phyloP scores from a whole-genome alignment of 2,888 invertebrate species.

The Scaptomyza caliginosa region DNA sequence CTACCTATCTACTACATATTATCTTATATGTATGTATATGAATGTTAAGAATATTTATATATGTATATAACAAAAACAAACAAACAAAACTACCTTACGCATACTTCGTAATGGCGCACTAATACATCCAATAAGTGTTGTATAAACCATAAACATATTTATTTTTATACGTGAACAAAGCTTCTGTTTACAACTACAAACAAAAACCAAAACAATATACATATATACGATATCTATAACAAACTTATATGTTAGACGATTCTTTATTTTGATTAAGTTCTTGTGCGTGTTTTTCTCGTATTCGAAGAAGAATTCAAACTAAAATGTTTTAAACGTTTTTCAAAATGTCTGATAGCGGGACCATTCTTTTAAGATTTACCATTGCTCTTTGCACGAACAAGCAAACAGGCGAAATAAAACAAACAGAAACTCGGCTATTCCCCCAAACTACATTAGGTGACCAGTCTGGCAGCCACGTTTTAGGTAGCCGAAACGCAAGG shows the following conservation, averaged over 20 bases:
- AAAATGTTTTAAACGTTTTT: slow-evolving; percentile 82
- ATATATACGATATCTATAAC: slow-evolving; percentile 18
- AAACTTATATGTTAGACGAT: slow-evolving; percentile 51
- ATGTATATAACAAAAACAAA: slow-evolving; percentile 14
- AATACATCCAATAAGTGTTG: slow-evolving; percentile 27
- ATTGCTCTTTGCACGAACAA: slow-evolving; percentile 80
- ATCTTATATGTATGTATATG: slow-evolving; percentile 15
- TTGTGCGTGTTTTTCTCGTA: slow-evolving; percentile 63
- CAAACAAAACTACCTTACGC: slow-evolving; percentile 32
- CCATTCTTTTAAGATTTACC: slow-evolving; percentile 85
- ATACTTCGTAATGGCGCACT: slow-evolving; percentile 17
- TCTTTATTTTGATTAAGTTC: slow-evolving; percentile 57
- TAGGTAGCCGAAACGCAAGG: too few species aligned
- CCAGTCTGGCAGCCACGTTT: background rate
- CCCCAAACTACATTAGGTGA: background rate
- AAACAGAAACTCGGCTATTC: background rate
- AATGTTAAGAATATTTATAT: slow-evolving; percentile 42
- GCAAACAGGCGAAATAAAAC: slow-evolving; percentile 3
- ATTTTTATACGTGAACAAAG: slow-evolving; percentile 69
- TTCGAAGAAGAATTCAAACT: slow-evolving; percentile 70
- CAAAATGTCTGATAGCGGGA: slow-evolving; percentile 85
- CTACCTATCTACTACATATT: slow-evolving; percentile 58
- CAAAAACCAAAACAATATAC: slow-evolving; percentile 8
- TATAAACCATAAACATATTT: slow-evolving; percentile 65
- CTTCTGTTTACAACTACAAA: slow-evolving; percentile 16